A percentile compares a stretch with the other conserved stretches of the same genome.
Evolutionary conservation across 2,797 vertebrate genomes (phyloP).

Genomic region (Borostomias antarcticus): DNA sequence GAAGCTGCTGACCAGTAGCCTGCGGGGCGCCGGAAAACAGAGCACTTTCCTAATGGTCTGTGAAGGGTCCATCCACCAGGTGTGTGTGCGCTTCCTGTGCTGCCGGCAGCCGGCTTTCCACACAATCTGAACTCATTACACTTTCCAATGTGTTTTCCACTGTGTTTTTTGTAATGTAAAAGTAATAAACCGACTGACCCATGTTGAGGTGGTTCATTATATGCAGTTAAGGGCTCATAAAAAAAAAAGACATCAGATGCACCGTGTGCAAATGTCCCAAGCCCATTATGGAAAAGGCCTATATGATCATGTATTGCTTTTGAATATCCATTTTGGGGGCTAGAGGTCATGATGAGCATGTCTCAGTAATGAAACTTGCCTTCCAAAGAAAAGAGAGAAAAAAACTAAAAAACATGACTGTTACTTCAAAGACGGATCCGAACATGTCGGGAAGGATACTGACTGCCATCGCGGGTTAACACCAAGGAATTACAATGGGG

Average conservation of each 20-base stretch:
- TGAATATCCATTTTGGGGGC: neutral
- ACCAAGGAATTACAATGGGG: constrained; percentile 53
- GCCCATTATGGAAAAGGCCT: too few species aligned
- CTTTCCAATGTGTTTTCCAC: constrained; percentile 46
- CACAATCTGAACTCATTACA: constrained; percentile 62
- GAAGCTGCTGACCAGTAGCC: too few species aligned
- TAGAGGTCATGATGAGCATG: neutral
- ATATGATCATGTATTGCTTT: neutral
- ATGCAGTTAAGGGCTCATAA: constrained; percentile 34
- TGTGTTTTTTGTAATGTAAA: constrained; percentile 42
- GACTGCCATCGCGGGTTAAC: constrained; percentile 46
- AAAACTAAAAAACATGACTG: constrained; percentile 23
- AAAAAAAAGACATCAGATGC: constrained; percentile 33
- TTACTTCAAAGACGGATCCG: constrained; percentile 53
- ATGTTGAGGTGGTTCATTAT: constrained; percentile 6
- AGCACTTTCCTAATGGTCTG: constrained; percentile 59
- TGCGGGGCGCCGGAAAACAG: constrained; percentile 37
- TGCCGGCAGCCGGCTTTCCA: constrained; percentile 55
- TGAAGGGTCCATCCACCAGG: constrained; percentile 62
- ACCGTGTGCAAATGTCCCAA: constrained; percentile 12
- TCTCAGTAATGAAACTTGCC: neutral
- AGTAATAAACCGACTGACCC: constrained; percentile 36
- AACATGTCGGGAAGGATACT: constrained; percentile 5
- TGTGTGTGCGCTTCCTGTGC: constrained; percentile 57
- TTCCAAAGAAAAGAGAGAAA: neutral